phyloP scores from a whole-genome alignment of 2,888 invertebrate species.

The Hyppa rectilinea region DNA sequence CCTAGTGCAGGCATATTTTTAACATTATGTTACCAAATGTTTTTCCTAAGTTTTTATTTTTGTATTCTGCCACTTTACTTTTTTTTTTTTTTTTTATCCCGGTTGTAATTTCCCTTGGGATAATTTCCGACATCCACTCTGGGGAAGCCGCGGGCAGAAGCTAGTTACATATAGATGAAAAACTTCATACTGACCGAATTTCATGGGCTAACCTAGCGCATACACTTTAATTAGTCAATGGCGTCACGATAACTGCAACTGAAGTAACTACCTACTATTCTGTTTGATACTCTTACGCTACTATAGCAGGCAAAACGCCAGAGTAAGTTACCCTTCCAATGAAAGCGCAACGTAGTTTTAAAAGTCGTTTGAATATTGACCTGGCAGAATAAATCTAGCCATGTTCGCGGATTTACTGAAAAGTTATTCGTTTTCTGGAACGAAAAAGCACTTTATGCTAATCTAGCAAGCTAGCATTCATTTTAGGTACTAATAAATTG shows the following conservation, averaged over 20 bases:
- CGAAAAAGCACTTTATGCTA: conserved; percentile 21
- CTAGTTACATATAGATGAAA: too few species aligned
- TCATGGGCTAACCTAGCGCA: too few species aligned
- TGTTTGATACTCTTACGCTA: not conserved
- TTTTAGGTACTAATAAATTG: not conserved
- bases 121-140: too few species aligned
- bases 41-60: too few species aligned
- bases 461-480: not conserved
- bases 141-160: too few species aligned
- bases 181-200: too few species aligned
- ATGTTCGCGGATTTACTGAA: conserved; percentile 35
- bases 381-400: conserved; percentile 39
- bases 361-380: conserved; percentile 57
- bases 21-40: too few species aligned
- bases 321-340: conserved; percentile 31
- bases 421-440: conserved; percentile 48
- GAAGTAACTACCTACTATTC: conserved; percentile 2
- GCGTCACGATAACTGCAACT: conserved; percentile 2
- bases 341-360: conserved; percentile 45
- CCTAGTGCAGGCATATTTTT: too few species aligned
- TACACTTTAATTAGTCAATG: conserved; percentile 19
- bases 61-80: too few species aligned
- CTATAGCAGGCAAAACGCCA: conserved; percentile 48
- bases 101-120: too few species aligned
- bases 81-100: too few species aligned